Percentiles rank a stretch among this genome's conserved stretches.
Evolutionary conservation across 2,797 vertebrate species (phyloP).

Genomic region (Silurus lanzhouensis): DNA sequence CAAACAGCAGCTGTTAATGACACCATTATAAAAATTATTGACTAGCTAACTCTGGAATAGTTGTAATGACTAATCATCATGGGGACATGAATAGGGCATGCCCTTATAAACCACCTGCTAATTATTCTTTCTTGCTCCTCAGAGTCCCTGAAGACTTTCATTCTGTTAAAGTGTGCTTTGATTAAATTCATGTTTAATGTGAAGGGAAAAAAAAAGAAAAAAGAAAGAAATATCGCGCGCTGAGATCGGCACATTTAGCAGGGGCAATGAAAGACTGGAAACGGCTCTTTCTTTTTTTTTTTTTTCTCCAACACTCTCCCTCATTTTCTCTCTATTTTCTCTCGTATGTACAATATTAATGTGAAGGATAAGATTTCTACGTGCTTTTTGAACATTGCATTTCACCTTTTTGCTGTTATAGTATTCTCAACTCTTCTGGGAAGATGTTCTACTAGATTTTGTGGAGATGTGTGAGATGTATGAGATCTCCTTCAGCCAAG

Average conservation of each 20-base stretch:
- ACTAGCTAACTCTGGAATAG: constrained; percentile 29
- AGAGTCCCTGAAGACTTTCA: constrained; percentile 56
- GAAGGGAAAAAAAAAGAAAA: constrained; percentile 53
- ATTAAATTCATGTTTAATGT: constrained; percentile 70
- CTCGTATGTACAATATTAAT: constrained; percentile 26
- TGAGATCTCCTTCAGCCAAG: too few species aligned
- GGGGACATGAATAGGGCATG: constrained; percentile 68
- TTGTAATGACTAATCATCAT: constrained; percentile 60
- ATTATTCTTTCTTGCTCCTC: constrained; percentile 63
- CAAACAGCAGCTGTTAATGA: constrained; percentile 23
- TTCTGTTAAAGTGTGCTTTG: constrained; percentile 61
- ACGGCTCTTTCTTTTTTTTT: not conserved
- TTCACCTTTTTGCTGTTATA: too few species aligned
- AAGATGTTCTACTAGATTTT: too few species aligned
- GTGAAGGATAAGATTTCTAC: constrained; percentile 12
- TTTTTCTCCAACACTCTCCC: not conserved
- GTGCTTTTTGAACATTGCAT: too few species aligned
- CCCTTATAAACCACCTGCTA: constrained; percentile 59
- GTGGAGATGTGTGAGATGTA: too few species aligned
- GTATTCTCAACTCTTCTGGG: too few species aligned
- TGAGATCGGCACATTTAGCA: not conserved
- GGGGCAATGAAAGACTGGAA: not conserved
- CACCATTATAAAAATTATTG: constrained; percentile 21
- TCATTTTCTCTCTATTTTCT: not conserved
- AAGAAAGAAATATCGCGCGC: too few species aligned